phyloP scores from a whole-genome alignment of 92 coral and sea anemone species.

The Parazoanthus darwini region DNA sequence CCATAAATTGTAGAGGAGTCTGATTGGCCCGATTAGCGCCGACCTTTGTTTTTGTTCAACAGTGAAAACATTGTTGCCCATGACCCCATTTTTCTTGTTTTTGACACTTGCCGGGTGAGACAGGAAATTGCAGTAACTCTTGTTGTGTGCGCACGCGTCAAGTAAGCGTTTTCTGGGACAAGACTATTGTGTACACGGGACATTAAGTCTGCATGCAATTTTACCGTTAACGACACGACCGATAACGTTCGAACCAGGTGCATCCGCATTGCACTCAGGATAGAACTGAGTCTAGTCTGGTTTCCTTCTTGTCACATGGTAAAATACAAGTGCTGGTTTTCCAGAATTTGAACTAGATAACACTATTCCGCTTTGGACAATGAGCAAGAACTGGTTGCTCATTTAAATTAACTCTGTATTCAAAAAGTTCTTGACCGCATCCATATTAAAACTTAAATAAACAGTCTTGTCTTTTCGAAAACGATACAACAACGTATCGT shows the following conservation, averaged over 20 bases:
- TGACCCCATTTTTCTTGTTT: constrained; percentile 18
- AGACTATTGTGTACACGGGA: neutral
- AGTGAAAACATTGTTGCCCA: constrained; percentile 2
- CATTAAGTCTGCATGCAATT: neutral
- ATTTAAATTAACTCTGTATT: too few species aligned
- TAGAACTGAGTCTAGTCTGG: neutral
- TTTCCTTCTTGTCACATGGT: neutral
- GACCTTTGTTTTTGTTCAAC: constrained; percentile 4
- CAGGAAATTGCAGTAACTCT: neutral
- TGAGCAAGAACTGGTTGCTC: too few species aligned
- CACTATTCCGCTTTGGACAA: too few species aligned
- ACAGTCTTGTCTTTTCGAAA: too few species aligned
- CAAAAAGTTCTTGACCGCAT: too few species aligned
- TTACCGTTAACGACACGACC: neutral
- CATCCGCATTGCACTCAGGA: neutral
- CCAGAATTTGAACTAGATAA: too few species aligned
- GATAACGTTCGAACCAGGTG: neutral
- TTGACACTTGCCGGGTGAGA: constrained; percentile 13
- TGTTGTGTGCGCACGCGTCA: constrained; percentile 7
- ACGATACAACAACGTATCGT: too few species aligned
- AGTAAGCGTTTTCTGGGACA: neutral
- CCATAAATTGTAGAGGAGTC: constrained; percentile 4
- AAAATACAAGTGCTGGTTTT: neutral
- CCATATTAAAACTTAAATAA: too few species aligned
- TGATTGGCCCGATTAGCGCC: constrained; percentile 4